Conservation (phyloP, 2,797 vertebrate genomes). For the Hypotaenidia philippensis region DNA sequence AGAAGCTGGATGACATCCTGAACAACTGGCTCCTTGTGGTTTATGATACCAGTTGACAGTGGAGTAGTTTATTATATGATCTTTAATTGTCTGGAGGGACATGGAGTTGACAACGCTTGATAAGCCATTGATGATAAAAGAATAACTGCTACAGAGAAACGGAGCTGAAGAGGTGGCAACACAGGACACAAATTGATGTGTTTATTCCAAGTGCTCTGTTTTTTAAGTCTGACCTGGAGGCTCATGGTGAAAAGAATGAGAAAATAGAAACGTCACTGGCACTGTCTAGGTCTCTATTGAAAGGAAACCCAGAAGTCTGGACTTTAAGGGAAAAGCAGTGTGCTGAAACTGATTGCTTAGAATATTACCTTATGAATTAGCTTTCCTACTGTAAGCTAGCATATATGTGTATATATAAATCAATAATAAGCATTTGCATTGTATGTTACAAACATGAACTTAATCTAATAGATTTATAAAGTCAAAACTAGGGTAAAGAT, state of each 20-base stretch:
- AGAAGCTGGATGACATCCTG: conserved; percentile 45
- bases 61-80: conserved; percentile 44
- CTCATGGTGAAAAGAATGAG: not conserved
- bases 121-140: conserved; percentile 53
- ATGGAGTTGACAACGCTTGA: not conserved
- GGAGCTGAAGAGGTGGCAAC: not conserved
- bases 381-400: not conserved
- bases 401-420: not conserved
- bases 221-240: not conserved
- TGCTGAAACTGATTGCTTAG: not conserved
- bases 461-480: not conserved
- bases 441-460: not conserved
- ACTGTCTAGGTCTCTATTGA: not conserved
- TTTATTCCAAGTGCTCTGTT: not conserved
- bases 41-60: conserved; percentile 35
- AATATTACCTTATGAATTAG: not conserved
- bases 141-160: conserved; percentile 7
- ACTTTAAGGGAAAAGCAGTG: not conserved
- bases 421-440: not conserved
- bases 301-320: not conserved
- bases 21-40: conserved; percentile 60
- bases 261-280: not conserved
- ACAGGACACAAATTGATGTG: not conserved
- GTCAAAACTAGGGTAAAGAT: not conserved
- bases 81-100: conserved; percentile 38